A percentile compares a stretch with the other conserved stretches of the same genome.
These are phyloP conservation scores for Tinamus guttatus DNA, from an alignment of 2,113 vertebrate genomes.

Conservation along the genomic window DNA sequence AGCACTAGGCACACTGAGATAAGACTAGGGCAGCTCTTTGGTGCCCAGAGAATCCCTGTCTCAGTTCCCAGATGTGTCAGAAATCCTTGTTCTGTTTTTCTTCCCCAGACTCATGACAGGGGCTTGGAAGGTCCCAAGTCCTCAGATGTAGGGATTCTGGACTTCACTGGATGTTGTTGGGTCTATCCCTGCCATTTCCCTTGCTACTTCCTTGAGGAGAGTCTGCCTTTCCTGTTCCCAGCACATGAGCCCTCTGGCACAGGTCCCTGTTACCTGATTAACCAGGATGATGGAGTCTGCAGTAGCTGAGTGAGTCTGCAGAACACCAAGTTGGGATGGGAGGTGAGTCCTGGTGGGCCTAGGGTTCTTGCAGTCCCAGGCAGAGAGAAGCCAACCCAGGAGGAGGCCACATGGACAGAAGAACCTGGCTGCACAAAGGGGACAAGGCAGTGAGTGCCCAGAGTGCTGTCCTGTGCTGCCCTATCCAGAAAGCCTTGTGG, in stretches of 20 bases:
- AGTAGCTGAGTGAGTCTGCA: background rate
- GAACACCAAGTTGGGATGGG: fast-evolving
- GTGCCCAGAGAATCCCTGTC: background rate
- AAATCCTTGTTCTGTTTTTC: background rate
- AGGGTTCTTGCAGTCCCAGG: background rate
- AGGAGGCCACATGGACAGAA: fast-evolving
- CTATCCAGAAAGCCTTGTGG: background rate
- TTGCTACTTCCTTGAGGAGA: background rate
- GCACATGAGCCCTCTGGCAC: background rate
- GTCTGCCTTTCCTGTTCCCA: background rate
- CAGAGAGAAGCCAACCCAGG: background rate
- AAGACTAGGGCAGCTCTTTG: background rate
- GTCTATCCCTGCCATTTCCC: background rate
- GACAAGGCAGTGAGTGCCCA: background rate
- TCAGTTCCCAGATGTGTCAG: background rate
- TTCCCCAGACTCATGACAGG: background rate
- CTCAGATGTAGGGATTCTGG: background rate
- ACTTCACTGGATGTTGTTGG: background rate
- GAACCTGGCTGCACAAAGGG: background rate
- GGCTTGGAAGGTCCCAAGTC: background rate
- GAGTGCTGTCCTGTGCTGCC: background rate
- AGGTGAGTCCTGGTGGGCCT: background rate
- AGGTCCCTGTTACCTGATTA: background rate
- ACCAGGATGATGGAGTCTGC: background rate
- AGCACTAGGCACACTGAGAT: background rate